Base-by-base conservation (phyloP, 2,113 vertebrate genomes). In the Brachypodius melanocephalos region DNA sequence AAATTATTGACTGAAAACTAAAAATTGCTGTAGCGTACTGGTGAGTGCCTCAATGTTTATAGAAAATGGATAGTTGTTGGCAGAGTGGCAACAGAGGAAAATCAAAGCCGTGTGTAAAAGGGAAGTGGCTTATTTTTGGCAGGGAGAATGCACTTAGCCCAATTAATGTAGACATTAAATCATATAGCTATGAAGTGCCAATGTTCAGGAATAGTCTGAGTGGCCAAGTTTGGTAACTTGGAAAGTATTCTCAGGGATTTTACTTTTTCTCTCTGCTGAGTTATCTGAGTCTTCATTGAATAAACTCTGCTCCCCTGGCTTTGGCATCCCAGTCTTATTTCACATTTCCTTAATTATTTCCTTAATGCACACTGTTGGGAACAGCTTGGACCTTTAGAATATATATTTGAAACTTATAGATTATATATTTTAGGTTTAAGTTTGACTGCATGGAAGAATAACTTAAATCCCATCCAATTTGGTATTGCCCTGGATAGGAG, bases 321-420 rank as follows among this genome's bases (percentile, higher is more conserved):
- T 69, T 92, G 69, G 78, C 29, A 34, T 38, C 16, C n/a, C 46
- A 28, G 42, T 1, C 0, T 9, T 79, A 22, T n/a, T 48, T 93
- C 62, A 29, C 36, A 93, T 91, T 91, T 88, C 61, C 76, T 93
- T 96, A 75, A 96, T 96, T 94, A 69, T 63, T 95, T 92, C 83
- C 75, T 90, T 86, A 94, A 89, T 94, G 55, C 20, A 46, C 13
- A 8, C 8, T 74, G 45, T 26, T 80, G 40, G 0, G 7, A 92
- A 61, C 34, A 95, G 25, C 45, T 86, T 80, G 45, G 43, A 74
- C 81, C 71, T 82, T 43, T 76, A 86, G 40, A 86, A 94, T 88
- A 48, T 43, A 85, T n/a, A 46, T 31, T 8, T 80, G 28, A 40
- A 25, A 25, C 58, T 61, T 28, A 19, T 61, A 73, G 46, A 84